These are phyloP conservation scores for Heteromurus nitidus DNA, from an alignment of 2,888 invertebrate genomes.

Conservation along the genomic window DNA sequence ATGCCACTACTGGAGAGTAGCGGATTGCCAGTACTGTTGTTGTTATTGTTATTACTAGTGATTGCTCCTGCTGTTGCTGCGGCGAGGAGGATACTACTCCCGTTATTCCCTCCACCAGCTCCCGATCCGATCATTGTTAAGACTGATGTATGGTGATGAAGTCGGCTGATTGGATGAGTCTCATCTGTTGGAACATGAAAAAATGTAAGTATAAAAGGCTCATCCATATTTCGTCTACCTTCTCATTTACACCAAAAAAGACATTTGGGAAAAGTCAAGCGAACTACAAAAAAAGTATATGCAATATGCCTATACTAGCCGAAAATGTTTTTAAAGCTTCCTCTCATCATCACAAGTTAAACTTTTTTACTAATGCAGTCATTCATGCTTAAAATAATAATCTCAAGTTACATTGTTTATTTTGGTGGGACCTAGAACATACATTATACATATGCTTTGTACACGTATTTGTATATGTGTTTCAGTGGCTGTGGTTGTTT, in stretches of 20 bases:
- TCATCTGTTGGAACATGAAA: constrained; percentile 45
- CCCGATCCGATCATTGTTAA: constrained; percentile 61
- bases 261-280: constrained; percentile 31
- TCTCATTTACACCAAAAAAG: constrained; percentile 13
- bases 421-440: constrained; percentile 47
- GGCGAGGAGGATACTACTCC: constrained; percentile 19
- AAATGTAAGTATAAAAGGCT: constrained; percentile 7
- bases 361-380: constrained; percentile 39
- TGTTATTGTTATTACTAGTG: constrained; percentile 45
- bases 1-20: constrained; percentile 52
- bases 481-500: constrained; percentile 45
- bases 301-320: not conserved
- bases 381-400: constrained; percentile 63
- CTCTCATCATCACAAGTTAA: too few relatives aligned
- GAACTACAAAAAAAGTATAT: not conserved
- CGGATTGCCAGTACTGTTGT: constrained; percentile 47
- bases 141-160: constrained; percentile 57
- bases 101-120: constrained; percentile 18
- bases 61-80: constrained; percentile 30
- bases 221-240: not conserved
- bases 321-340: constrained; percentile 17
- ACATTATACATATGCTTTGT: too few relatives aligned
- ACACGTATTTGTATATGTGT: too few relatives aligned
- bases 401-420: constrained; percentile 63
- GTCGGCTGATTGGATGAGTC: constrained; percentile 58